phyloP scores from a whole-genome alignment of 2,888 invertebrate genomes.

The Trimorus sp. region DNA sequence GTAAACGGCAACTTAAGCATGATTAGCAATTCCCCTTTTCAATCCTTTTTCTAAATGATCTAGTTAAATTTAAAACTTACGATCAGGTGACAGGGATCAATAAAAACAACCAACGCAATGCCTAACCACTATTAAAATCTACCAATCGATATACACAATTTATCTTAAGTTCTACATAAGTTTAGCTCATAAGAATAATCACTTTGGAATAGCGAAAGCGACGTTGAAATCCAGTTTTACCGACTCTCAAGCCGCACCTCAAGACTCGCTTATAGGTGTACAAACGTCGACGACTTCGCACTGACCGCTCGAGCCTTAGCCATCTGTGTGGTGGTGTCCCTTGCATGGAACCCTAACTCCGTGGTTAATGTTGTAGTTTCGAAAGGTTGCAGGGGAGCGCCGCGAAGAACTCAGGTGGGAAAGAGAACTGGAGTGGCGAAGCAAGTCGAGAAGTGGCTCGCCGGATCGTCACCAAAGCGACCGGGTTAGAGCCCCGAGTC shows the following conservation, averaged over 20 bases:
- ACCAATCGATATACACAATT: no score
- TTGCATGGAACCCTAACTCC: conserved; percentile 75
- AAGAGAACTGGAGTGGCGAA: conserved; percentile 81
- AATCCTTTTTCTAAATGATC: not conserved
- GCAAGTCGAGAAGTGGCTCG: conserved; percentile 79
- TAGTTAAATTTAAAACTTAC: no score
- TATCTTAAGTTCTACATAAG: no score
- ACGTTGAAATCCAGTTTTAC: conserved; percentile 49
- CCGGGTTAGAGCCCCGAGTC: conserved; percentile 75
- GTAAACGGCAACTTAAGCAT: conserved; percentile 8
- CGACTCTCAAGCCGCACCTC: conserved; percentile 50
- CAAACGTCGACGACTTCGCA: conserved; percentile 66
- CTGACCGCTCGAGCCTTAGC: conserved; percentile 69
- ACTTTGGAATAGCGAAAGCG: no score
- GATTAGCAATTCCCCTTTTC: not conserved
- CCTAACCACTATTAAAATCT: no score
- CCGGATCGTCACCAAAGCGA: conserved; percentile 82
- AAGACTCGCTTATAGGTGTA: conserved; percentile 64
- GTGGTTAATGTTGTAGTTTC: conserved; percentile 81
- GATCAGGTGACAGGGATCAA: no score
- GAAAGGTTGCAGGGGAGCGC: conserved; percentile 81
- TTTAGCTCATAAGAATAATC: no score
- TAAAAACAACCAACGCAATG: no score
- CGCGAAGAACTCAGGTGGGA: conserved; percentile 80
- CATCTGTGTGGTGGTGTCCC: conserved; percentile 77